Conservation (phyloP, 2,888 invertebrate genomes). For the Zygogramma bicolorata region DNA sequence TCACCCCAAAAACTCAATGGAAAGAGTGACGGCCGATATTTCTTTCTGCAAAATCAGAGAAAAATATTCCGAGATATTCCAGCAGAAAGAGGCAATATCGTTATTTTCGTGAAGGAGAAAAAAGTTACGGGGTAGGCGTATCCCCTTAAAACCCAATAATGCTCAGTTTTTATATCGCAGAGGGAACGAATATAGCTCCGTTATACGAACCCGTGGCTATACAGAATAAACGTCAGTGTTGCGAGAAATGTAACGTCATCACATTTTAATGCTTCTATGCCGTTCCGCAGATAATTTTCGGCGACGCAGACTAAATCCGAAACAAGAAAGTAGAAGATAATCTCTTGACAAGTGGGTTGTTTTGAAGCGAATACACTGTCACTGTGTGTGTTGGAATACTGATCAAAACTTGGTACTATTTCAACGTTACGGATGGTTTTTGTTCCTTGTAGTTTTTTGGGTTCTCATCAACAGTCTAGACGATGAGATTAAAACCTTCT, state of each 20-base stretch:
- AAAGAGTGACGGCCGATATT: neutral
- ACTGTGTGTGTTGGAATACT: too few species aligned
- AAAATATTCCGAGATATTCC: neutral
- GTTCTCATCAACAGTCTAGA: too few species aligned
- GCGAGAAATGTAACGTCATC: slow-evolving; percentile 36
- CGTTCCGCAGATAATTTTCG: slow-evolving; percentile 13
- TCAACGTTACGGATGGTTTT: too few species aligned
- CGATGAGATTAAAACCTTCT: too few species aligned
- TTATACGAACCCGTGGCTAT: slow-evolving; percentile 22
- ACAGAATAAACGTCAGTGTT: slow-evolving; percentile 26
- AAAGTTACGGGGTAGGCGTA: slow-evolving; percentile 16
- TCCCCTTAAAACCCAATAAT: slow-evolving; percentile 21
- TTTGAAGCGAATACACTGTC: too few species aligned
- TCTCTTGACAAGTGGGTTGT: too few species aligned
- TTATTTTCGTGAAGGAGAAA: slow-evolving; percentile 2
- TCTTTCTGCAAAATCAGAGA: neutral
- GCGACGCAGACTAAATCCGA: slow-evolving; percentile 11
- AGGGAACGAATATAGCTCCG: slow-evolving; percentile 23
- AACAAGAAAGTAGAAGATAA: neutral
- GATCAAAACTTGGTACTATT: too few species aligned
- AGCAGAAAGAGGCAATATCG: neutral
- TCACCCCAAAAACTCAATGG: too few species aligned
- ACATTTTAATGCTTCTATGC: slow-evolving; percentile 33
- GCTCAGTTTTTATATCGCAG: slow-evolving; percentile 23
- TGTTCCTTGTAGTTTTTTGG: too few species aligned